phyloP scores from a whole-genome alignment of 37 sponge, comb jelly and placozoan species.

The Aplysina aerophoba region DNA sequence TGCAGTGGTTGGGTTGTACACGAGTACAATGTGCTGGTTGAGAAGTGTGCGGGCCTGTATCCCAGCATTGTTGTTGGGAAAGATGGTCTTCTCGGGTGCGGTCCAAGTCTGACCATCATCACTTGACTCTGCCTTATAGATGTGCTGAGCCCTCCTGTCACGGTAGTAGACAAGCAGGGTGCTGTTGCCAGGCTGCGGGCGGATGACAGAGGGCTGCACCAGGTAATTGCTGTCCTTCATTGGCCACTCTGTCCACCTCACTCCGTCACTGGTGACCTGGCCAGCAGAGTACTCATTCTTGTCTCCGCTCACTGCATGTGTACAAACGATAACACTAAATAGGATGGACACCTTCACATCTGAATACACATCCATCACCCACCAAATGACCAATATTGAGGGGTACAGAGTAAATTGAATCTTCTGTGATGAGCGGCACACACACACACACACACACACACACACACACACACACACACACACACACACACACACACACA shows the following conservation, averaged over 20 bases:
- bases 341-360: too few species aligned
- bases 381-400: too few species aligned
- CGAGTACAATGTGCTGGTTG: slow-evolving; percentile 52
- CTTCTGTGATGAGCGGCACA: too few species aligned
- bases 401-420: too few species aligned
- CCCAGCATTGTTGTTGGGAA: slow-evolving; percentile 79
- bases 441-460: too few species aligned
- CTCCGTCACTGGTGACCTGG: slow-evolving; percentile 39
- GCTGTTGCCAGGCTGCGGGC: slow-evolving; percentile 34
- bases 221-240: slow-evolving; percentile 53
- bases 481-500: too few species aligned
- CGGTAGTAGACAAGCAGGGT: slow-evolving; percentile 47
- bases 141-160: slow-evolving; percentile 47
- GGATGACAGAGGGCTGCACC: slow-evolving; percentile 62
- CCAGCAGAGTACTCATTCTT: slow-evolving; percentile 46
- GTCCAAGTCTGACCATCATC: slow-evolving; percentile 57
- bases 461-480: too few species aligned
- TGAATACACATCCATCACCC: too few species aligned
- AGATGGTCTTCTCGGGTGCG: slow-evolving; percentile 23
- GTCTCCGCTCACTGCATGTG: neutral
- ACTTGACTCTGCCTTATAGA: slow-evolving; percentile 45
- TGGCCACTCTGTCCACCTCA: slow-evolving; percentile 32
- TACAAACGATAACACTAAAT: too few species aligned
- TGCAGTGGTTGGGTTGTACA: slow-evolving; percentile 65
- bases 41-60: slow-evolving; percentile 58